These are phyloP conservation scores for Eolophus roseicapilla DNA, from an alignment of 2,113 vertebrate genomes.

Conservation along the genomic window DNA sequence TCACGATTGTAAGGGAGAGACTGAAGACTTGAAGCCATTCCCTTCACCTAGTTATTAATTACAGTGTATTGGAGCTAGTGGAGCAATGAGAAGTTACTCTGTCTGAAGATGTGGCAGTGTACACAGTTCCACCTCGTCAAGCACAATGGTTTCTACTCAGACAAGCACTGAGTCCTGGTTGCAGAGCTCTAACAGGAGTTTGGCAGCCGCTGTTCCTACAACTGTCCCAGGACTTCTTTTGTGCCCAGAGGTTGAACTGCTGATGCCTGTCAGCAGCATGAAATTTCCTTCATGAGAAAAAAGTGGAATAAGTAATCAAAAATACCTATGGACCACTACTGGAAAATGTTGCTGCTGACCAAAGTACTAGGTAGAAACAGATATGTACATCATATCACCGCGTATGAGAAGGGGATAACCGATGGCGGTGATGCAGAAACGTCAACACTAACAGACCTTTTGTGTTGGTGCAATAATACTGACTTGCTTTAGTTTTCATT, in stretches of 20 bases:
- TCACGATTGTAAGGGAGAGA: neutral
- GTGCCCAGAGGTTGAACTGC: neutral
- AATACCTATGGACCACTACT: neutral
- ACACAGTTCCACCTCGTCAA: neutral
- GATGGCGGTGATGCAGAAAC: neutral
- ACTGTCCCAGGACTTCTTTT: neutral
- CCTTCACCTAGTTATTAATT: neutral
- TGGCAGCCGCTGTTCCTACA: neutral
- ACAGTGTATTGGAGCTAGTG: neutral
- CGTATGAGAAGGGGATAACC: neutral
- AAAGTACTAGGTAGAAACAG: neutral
- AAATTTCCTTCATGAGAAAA: neutral
- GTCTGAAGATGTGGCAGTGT: neutral
- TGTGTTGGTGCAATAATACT: neutral
- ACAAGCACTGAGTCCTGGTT: neutral
- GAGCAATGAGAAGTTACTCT: neutral
- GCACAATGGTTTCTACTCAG: neutral
- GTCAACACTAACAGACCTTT: neutral
- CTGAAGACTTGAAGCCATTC: neutral
- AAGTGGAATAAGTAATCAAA: neutral
- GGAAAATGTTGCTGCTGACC: neutral
- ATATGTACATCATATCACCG: neutral
- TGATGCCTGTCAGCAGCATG: neutral
- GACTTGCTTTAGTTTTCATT: neutral
- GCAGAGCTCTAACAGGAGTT: neutral